Conservation (phyloP, 1,140 invertebrate genomes). For the Spodoptera frugiperda region DNA sequence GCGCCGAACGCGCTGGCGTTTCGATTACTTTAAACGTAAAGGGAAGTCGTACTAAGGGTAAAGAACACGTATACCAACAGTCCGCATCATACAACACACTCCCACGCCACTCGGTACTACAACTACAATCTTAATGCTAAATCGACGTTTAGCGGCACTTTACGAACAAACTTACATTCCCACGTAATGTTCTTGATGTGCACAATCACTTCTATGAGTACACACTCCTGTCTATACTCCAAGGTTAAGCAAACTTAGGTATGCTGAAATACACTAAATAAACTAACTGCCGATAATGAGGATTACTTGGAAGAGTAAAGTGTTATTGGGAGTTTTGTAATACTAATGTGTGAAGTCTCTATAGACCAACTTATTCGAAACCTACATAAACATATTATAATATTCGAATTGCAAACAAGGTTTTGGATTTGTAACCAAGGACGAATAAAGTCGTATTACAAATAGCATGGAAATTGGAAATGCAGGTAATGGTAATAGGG, state of each 20-base stretch:
- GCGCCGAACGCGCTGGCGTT: too few relatives aligned
- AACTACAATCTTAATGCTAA: constrained; percentile 33
- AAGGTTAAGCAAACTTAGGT: not conserved
- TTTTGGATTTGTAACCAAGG: too few relatives aligned
- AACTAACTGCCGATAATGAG: not conserved
- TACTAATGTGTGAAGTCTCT: not conserved
- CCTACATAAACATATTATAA: too few relatives aligned
- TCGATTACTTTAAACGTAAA: too few relatives aligned
- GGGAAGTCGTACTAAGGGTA: too few relatives aligned
- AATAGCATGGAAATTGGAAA: too few relatives aligned
- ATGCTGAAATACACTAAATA: not conserved
- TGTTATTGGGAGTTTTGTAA: not conserved
- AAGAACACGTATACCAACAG: not conserved
- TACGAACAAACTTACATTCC: constrained; percentile 21
- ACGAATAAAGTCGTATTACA: too few relatives aligned
- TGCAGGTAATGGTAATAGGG: too few relatives aligned
- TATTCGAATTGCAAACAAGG: too few relatives aligned
- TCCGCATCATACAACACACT: not conserved
- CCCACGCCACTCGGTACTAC: constrained; percentile 23
- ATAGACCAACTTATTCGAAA: too few relatives aligned
- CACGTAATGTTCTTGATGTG: constrained; percentile 27
- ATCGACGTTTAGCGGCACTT: constrained; percentile 38
- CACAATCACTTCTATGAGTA: constrained; percentile 23
- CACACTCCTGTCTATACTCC: constrained; percentile 13
- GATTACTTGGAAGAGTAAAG: too few relatives aligned